Base-by-base conservation (phyloP, 23 tunicate genomes). In the Styela clava region DNA sequence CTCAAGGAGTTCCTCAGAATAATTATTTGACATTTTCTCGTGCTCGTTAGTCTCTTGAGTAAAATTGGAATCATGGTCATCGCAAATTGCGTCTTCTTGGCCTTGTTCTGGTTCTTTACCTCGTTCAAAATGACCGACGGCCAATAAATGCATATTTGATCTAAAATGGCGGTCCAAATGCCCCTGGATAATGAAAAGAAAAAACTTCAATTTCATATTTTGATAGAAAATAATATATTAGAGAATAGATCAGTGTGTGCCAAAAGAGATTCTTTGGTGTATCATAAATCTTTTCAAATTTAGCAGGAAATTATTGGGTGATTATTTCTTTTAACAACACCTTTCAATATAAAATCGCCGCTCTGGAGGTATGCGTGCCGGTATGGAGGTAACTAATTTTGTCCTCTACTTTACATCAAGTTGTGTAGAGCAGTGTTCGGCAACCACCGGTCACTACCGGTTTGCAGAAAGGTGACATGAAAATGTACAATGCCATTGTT, bases 101-200 rank as follows among this genome's bases (percentile, higher is more conserved):
- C 30, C 30, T 3, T 65, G 29, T 31, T 28, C 34, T 31, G 77
- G 7, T 26, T 26, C 31, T 52, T 24, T 51, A 22, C 69, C 90
- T 26, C 87, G 83, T 69, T 84, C 94, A 36, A 85, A 88, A 79
- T 88, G 94, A 18, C 94, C 94, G 31, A 88, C 87, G 19, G 94
- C 94, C n/a, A 88, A 78, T 2, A 86, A 32, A 36, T 91, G 97
- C 33, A 76, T 69, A 67, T 86, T 91, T 1, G 97, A 91, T 24
- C 97, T 92, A 37, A 91, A 91, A 70, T 91, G 97, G 3, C 97
- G 91, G 78, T 91, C 97, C 65, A 91, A 68, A 73, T 91, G 97
- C 30, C 97, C 97, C 97, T 91, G 80, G 29, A 52, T 33, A 44
- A 44, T 7, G 12, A 34, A 30, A 27, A 84, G 36, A 73, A 33